Percentiles rank a stretch among this genome's conserved stretches.
Evolutionary conservation across 2,113 vertebrate genomes (phyloP).

Genomic region (Sander lucioperca): DNA sequence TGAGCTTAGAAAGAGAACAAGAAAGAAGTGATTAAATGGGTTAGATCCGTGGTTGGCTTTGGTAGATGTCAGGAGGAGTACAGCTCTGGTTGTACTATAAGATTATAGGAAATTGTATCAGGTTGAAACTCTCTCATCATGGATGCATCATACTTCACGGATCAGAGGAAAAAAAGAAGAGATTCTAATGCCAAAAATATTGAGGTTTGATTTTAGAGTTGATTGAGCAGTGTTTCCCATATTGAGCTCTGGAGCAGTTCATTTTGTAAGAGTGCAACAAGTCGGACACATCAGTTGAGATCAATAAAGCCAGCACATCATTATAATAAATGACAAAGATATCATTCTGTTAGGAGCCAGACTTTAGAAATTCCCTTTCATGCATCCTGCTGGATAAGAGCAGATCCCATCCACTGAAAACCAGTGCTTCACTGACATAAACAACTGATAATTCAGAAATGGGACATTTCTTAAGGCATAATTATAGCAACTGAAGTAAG

Average conservation of each 20-base stretch:
- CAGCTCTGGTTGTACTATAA: constrained; percentile 51
- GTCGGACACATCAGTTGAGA: constrained; percentile 3
- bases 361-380: constrained; percentile 34
- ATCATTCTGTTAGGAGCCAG: constrained; percentile 29
- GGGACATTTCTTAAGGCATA: constrained; percentile 71
- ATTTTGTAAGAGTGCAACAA: constrained; percentile 23
- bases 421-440: constrained; percentile 65
- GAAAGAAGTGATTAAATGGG: constrained; percentile 72
- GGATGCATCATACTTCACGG: constrained; percentile 28
- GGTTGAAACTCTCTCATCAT: constrained; percentile 26
- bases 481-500: constrained; percentile 77
- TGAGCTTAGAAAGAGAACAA: constrained; percentile 70
- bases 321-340: constrained; percentile 28
- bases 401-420: constrained; percentile 54
- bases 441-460: constrained; percentile 75
- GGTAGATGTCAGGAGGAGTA: constrained; percentile 59
- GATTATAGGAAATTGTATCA: constrained; percentile 59
- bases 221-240: background rate
- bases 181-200: constrained; percentile 3
- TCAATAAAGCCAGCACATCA: constrained; percentile 20
- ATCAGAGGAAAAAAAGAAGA: constrained; percentile 14
- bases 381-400: constrained; percentile 38
- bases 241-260: background rate
- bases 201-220: constrained; percentile 1
- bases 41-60: constrained; percentile 57